phyloP scores from a whole-genome alignment of 2,888 invertebrate genomes.

The Cephus runcator region DNA sequence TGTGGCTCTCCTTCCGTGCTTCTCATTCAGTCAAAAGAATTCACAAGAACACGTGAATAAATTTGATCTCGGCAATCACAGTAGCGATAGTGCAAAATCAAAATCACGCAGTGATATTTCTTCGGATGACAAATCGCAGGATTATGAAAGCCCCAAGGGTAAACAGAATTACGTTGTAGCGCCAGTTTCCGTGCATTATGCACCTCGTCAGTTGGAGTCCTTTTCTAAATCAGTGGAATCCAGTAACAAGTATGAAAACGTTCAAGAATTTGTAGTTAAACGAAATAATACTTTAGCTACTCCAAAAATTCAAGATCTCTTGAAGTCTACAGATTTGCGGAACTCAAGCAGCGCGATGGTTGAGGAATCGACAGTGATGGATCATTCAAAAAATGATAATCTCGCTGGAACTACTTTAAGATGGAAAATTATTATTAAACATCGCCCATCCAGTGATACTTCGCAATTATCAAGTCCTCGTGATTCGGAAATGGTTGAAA shows the following conservation, averaged over 20 bases:
- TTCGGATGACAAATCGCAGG: background rate
- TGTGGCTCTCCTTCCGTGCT: conserved; percentile 14
- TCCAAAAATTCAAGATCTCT: background rate
- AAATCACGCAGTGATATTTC: background rate
- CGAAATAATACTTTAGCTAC: background rate
- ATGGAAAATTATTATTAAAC: conserved; percentile 34
- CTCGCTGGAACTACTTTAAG: conserved; percentile 23
- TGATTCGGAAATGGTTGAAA: background rate
- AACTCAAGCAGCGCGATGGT: background rate
- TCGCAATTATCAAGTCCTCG: background rate
- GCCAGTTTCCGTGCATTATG: conserved; percentile 18
- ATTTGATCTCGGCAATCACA: background rate
- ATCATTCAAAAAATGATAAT: conserved; percentile 6
- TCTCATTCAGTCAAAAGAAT: conserved; percentile 21
- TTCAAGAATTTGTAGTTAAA: background rate
- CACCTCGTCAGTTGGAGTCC: conserved; percentile 9
- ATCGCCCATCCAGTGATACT: conserved; percentile 19
- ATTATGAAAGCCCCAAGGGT: conserved; percentile 3
- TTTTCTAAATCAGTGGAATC: background rate
- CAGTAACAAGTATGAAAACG: background rate
- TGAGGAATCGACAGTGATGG: background rate
- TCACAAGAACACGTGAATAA: background rate
- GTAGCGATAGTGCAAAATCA: background rate
- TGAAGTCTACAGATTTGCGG: background rate
- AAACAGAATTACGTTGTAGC: conserved; percentile 20